Conservation (phyloP, 2,113 vertebrate genomes). For the Microtus richardsoni region DNA sequence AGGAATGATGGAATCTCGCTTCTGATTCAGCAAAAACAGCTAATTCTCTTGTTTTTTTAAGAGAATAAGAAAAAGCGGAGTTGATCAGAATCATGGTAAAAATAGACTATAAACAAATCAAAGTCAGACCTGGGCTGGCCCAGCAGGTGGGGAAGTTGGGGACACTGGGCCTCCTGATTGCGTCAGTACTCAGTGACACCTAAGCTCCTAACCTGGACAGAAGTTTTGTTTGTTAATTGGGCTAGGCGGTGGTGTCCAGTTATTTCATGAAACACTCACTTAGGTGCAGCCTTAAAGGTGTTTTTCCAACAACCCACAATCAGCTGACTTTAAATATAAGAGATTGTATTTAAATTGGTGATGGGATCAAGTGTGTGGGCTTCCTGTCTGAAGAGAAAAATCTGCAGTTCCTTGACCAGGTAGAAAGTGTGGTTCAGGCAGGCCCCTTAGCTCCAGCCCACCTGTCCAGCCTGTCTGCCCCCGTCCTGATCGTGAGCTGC, state of each 20-base stretch:
- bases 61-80: no score
- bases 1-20: background rate
- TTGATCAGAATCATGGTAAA: background rate
- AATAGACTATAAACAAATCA: background rate
- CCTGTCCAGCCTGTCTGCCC: background rate
- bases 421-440: background rate
- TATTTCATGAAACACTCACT: background rate
- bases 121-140: no score
- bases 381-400: background rate
- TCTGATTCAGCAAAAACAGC: background rate
- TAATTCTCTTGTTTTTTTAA: background rate
- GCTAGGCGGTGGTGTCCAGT: no score
- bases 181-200: no score
- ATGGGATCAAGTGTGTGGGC: background rate
- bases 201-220: no score
- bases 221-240: background rate
- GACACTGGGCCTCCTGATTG: no score
- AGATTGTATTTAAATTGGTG: background rate
- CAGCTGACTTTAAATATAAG: background rate
- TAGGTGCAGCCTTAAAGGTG: background rate
- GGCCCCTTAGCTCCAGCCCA: background rate
- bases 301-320: background rate
- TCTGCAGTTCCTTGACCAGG: background rate
- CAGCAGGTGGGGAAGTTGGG: no score
- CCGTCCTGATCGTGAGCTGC: background rate